Evolutionary conservation across 2,888 invertebrate species (phyloP), one percentile per base, ranked within the genome.

Genomic region (Scaeva pyrastri): DNA sequence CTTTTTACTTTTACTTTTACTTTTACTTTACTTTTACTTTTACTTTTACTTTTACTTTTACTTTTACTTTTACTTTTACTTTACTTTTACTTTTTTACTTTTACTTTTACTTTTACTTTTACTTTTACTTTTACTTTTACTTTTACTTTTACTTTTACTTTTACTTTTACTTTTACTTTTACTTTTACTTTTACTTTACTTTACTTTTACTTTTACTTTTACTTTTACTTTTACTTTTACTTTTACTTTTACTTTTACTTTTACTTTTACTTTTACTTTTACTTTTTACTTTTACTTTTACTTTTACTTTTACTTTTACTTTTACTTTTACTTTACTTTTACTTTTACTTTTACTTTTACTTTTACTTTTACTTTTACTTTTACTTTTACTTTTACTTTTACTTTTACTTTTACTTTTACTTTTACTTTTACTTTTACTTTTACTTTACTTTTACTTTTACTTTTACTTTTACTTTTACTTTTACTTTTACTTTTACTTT

Each of bases 391-490:
- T 48, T 48, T 19, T 48, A 48, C 19, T 19, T 48, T 19, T 48
- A 48, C 48, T 48, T 48, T 19, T 48, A 48, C 48, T 48, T 48
- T 19, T 48, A 48, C 48, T 48, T 48, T 19, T 48, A 48, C 48
- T 48, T 48, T 19, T 48, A 48, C 48, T 48, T 48, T 19, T 48
- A 48, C 19, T 48, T 48, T 19, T 48, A 48, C 48, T 48, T 48
- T 19, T 48, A 48, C 48, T 48, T 19, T 48, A 48, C 48, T 48
- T 48, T 19, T 19, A 48, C 48, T 48, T 48, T 19, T 48, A 48
- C 48, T 48, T 48, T 19, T 48, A 48, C 48, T 48, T 48, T 19
- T 48, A 48, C 48, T 48, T 48, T 48, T 48, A 48, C 48, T 48
- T 48, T 48, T 48, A 19, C 48, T 19, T 48, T 48, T 48, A 48